phyloP scores from a whole-genome alignment of 2,797 vertebrate species.

The Perodicticus potto region DNA sequence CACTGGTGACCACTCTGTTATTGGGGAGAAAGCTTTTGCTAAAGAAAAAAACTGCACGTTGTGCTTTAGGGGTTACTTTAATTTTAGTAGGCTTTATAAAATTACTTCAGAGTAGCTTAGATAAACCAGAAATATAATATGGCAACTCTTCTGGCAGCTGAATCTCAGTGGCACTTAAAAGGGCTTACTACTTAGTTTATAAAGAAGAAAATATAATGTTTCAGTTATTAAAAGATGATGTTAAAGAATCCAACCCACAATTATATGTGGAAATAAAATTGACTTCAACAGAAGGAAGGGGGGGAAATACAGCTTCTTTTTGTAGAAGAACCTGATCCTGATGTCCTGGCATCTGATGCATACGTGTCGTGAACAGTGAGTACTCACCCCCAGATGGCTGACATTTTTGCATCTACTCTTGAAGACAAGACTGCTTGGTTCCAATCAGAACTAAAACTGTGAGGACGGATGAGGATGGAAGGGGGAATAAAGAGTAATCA shows the following conservation, averaged over 20 bases:
- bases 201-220: constrained; percentile 59
- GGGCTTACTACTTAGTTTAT: constrained; percentile 64
- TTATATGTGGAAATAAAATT: constrained; percentile 56
- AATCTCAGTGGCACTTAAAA: constrained; percentile 68
- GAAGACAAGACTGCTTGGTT: constrained; percentile 27
- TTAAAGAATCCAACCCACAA: constrained; percentile 55
- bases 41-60: background rate
- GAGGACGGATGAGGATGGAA: constrained; percentile 44
- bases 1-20: background rate
- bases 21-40: constrained; percentile 28
- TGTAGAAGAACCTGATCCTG: constrained; percentile 40
- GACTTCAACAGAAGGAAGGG: constrained; percentile 33
- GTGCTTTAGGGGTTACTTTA: constrained; percentile 65
- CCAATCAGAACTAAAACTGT: constrained; percentile 41
- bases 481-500: background rate
- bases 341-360: background rate
- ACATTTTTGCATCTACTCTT: constrained; percentile 28
- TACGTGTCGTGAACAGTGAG: background rate
- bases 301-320: background rate
- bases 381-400: constrained; percentile 50
- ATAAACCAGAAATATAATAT: constrained; percentile 60
- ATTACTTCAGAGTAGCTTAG: constrained; percentile 67
- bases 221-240: constrained; percentile 57
- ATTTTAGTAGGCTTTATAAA: constrained; percentile 76
- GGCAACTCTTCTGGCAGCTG: constrained; percentile 34